phyloP scores from a whole-genome alignment of 2,113 vertebrate species.

The Onychorhynchus coronatus region DNA sequence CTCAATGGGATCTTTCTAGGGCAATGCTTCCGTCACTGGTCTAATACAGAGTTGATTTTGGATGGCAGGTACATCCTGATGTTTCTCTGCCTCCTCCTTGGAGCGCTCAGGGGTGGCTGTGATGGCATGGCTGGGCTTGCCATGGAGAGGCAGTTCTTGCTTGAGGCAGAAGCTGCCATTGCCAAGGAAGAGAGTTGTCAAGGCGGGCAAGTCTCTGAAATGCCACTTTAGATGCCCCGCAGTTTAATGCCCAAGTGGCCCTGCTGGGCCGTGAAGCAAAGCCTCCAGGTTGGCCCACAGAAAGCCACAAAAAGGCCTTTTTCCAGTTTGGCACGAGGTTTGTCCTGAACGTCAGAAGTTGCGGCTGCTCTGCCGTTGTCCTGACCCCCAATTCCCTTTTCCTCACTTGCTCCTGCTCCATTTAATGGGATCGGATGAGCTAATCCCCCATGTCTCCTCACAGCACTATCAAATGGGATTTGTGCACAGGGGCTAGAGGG shows the following conservation, averaged over 20 bases:
- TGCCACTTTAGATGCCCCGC: not conserved
- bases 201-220: not conserved
- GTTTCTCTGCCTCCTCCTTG: not conserved
- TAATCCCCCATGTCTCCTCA: not conserved
- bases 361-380: not conserved
- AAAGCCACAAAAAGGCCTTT: not conserved
- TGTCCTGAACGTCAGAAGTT: not conserved
- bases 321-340: not conserved
- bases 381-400: not conserved
- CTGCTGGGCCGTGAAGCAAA: not conserved
- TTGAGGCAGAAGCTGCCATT: not conserved
- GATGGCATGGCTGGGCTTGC: not conserved
- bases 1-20: not conserved
- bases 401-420: not conserved
- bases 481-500: not conserved
- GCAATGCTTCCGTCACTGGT: accelerated
- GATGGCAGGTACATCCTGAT: not conserved
- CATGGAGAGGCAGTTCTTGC: not conserved
- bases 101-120: not conserved
- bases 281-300: accelerated
- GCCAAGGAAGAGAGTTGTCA: accelerated
- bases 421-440: not conserved
- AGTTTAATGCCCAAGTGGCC: not conserved
- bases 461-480: not conserved
- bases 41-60: not conserved